These are phyloP conservation scores for Stenopsyche tienmushanensis DNA, from an alignment of 1,140 invertebrate genomes.

Conservation along the genomic window DNA sequence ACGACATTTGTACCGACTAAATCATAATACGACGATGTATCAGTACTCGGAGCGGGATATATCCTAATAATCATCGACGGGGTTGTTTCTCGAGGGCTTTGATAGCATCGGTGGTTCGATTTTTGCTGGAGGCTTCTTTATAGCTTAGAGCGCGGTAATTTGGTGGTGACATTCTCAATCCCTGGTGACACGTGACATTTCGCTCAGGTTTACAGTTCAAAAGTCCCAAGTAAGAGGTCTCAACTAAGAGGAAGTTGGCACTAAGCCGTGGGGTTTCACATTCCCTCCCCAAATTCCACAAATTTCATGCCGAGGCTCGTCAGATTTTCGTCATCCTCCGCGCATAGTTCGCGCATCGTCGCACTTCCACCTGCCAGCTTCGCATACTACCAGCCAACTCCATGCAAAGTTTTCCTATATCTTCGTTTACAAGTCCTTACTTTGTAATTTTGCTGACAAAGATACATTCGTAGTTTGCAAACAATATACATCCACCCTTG, in stretches of 20 bases:
- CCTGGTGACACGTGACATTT: not conserved
- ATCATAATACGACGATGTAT: no score
- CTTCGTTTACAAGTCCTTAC: not conserved
- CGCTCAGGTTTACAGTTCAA: not conserved
- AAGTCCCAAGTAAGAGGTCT: not conserved
- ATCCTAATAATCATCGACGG: no score
- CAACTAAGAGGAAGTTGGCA: not conserved
- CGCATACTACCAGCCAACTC: not conserved
- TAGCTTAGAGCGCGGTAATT: no score
- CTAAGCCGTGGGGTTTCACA: not conserved
- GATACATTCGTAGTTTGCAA: no score
- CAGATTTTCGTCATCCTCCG: constrained; percentile 24
- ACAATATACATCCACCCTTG: no score
- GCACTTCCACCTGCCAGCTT: not conserved
- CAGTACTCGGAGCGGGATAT: no score
- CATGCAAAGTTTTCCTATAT: not conserved
- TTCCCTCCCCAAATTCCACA: constrained; percentile 4
- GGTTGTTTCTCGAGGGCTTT: no score
- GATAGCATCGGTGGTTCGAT: no score
- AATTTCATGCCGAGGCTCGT: constrained; percentile 16
- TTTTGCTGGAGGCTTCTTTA: no score
- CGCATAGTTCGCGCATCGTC: constrained; percentile 19
- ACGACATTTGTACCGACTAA: no score
- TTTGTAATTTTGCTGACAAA: not conserved
- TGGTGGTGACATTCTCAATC: not conserved